Percentiles rank a stretch among this genome's conserved stretches.
These are phyloP conservation scores for Chalcosyrphus nemorum DNA, from an alignment of 2,888 invertebrate species.

Conservation along the genomic window DNA sequence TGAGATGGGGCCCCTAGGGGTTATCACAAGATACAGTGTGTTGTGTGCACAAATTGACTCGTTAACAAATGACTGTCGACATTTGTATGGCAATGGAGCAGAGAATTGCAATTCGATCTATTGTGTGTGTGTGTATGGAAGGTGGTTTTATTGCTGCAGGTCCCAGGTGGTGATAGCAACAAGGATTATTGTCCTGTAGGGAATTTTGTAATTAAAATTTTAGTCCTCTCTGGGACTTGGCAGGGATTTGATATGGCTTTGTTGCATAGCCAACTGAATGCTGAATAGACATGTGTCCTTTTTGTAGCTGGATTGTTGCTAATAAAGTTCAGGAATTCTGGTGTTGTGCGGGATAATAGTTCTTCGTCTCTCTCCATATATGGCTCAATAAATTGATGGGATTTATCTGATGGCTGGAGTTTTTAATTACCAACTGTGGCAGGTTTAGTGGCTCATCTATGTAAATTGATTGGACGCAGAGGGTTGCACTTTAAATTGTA, in stretches of 20 bases:
- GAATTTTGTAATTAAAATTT: slow-evolving; percentile 61
- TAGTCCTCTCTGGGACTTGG: slow-evolving; percentile 24
- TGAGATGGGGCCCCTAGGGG: slow-evolving; percentile 38
- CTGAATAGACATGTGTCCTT: slow-evolving; percentile 1
- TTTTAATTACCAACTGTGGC: slow-evolving; percentile 52
- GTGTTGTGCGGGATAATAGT: slow-evolving; percentile 24
- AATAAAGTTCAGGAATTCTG: slow-evolving; percentile 54
- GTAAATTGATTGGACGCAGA: slow-evolving; percentile 6
- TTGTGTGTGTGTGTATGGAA: slow-evolving; percentile 30
- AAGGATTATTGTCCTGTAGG: slow-evolving; percentile 46
- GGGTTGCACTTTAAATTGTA: background rate
- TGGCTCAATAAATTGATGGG: slow-evolving; percentile 50
- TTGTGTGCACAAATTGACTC: slow-evolving; percentile 61
- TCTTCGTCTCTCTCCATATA: background rate
- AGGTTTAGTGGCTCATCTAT: slow-evolving; percentile 26
- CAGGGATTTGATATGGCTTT: slow-evolving; percentile 42
- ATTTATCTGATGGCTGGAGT: slow-evolving; percentile 39
- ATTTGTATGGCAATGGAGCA: slow-evolving; percentile 44
- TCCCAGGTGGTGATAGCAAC: slow-evolving; percentile 48
- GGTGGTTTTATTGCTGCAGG: slow-evolving; percentile 1
- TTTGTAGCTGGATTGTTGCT: slow-evolving; percentile 20
- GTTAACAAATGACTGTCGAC: slow-evolving; percentile 64
- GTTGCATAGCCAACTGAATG: background rate
- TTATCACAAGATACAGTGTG: slow-evolving; percentile 35
- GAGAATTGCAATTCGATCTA: slow-evolving; percentile 39